A percentile compares a stretch with the other conserved stretches of the same genome.
These are phyloP conservation scores for Hemithea aestivaria DNA, from an alignment of 2,888 invertebrate genomes.

Conservation along the genomic window DNA sequence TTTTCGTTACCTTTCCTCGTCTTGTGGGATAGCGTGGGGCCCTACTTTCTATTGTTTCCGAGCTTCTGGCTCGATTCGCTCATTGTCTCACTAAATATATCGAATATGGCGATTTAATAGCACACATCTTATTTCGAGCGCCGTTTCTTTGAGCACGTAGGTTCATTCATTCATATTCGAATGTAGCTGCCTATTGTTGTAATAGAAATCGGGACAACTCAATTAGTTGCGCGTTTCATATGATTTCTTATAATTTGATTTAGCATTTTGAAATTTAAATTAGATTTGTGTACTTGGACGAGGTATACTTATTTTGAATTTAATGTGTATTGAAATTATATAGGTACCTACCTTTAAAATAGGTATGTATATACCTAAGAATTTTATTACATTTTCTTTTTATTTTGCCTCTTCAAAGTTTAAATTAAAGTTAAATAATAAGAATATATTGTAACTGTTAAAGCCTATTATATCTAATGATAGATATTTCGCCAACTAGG, in stretches of 20 bases:
- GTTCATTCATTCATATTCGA: conserved; percentile 38
- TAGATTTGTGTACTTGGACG: too few species aligned
- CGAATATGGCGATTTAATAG: conserved; percentile 57
- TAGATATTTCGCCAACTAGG: too few species aligned
- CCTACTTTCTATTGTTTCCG: conserved; percentile 62
- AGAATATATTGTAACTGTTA: too few species aligned
- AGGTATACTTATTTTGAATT: too few species aligned
- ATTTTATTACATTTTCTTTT: too few species aligned
- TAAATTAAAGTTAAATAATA: too few species aligned
- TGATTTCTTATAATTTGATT: conserved; percentile 20
- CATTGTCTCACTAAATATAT: conserved; percentile 45
- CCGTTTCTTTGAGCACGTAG: conserved; percentile 50
- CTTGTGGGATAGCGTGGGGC: conserved; percentile 33
- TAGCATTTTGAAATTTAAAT: background rate
- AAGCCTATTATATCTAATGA: too few species aligned
- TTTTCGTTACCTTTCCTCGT: conserved; percentile 72
- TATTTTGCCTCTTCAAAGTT: too few species aligned
- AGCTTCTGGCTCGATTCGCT: conserved; percentile 34
- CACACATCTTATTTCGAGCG: conserved; percentile 44
- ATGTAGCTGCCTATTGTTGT: conserved; percentile 54
- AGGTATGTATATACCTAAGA: too few species aligned
- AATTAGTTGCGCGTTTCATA: conserved; percentile 29
- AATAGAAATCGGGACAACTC: conserved; percentile 31
- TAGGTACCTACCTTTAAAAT: too few species aligned
- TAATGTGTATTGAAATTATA: too few species aligned